A percentile compares a stretch with the other conserved stretches of the same genome.
Conservation (phyloP, 2,888 invertebrate species). For the Thereva nobilitata region DNA sequence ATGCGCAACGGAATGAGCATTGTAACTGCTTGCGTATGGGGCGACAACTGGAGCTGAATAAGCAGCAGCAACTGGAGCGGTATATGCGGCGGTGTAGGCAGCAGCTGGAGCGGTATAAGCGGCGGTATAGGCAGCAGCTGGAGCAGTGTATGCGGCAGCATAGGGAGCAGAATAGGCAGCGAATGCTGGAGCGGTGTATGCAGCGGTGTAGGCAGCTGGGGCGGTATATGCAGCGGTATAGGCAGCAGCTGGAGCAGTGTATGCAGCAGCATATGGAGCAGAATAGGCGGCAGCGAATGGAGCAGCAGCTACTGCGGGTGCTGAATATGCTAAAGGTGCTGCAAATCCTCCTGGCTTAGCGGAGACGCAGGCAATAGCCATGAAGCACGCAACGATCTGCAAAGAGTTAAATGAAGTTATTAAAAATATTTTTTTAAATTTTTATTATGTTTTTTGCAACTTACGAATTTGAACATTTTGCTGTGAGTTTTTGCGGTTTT, state of each 20-base stretch:
- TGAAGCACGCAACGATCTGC: slow-evolving; percentile 37
- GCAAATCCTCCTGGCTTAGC: slow-evolving; percentile 42
- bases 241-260: slow-evolving; percentile 1
- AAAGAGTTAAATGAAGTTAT: slow-evolving; percentile 1
- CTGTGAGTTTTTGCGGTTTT: too few species aligned
- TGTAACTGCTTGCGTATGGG: slow-evolving; percentile 35
- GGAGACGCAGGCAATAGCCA: slow-evolving; percentile 39
- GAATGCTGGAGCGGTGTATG: slow-evolving; percentile 33
- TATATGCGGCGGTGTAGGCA: slow-evolving; percentile 46
- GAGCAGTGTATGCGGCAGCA: slow-evolving; percentile 55
- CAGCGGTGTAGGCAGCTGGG: slow-evolving; percentile 47
- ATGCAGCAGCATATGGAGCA: slow-evolving; percentile 40
- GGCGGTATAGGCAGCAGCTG: slow-evolving; percentile 55
- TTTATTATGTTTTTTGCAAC: slow-evolving; percentile 3
- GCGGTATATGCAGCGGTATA: slow-evolving; percentile 15
- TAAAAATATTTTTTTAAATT: slow-evolving; percentile 12
- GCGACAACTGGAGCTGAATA: slow-evolving; percentile 13
- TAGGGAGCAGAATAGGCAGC: not conserved
- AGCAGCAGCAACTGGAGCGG: slow-evolving; percentile 12
- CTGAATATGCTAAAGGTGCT: slow-evolving; percentile 49
- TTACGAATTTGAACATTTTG: slow-evolving; percentile 43
- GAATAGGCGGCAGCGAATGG: slow-evolving; percentile 45
- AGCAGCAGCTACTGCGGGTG: too few species aligned
- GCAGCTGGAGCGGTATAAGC: slow-evolving; percentile 53
- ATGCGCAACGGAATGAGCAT: slow-evolving; percentile 35